Conservation (phyloP, 2,113 vertebrate species). For the Ptyas mucosa region DNA sequence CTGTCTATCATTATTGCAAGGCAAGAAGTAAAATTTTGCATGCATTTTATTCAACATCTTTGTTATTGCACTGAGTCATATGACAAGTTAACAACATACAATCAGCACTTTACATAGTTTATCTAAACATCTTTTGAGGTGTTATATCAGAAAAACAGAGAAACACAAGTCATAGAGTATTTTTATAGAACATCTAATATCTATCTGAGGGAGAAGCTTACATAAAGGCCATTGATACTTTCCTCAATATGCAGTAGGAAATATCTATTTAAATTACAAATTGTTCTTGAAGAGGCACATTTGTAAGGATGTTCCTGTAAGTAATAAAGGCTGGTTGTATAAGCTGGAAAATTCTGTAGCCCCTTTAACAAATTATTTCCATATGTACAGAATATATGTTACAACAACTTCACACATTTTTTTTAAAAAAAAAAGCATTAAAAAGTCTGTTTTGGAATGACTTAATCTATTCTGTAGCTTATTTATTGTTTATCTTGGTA, state of each 20-base stretch:
- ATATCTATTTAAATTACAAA: constrained; percentile 47
- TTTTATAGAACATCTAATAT: constrained; percentile 56
- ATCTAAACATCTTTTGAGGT: constrained; percentile 73
- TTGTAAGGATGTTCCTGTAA: constrained; percentile 31
- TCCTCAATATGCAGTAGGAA: constrained; percentile 44
- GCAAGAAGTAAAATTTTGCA: constrained; percentile 41
- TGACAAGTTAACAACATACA: constrained; percentile 71
- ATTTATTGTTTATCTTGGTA: constrained; percentile 91
- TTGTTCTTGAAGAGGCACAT: constrained; percentile 32
- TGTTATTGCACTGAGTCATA: constrained; percentile 81
- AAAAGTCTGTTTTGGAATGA: constrained; percentile 35
- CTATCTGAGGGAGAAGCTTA: constrained; percentile 41
- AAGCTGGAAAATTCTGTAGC: constrained; percentile 15
- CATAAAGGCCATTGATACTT: constrained; percentile 44
- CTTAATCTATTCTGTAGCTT: constrained; percentile 70
- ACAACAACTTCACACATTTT: constrained; percentile 42
- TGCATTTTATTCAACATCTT: constrained; percentile 70
- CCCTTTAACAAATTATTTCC: neutral
- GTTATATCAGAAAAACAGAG: constrained; percentile 71
- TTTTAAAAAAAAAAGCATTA: constrained; percentile 38
- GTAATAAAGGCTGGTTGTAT: constrained; percentile 17
- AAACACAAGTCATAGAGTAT: constrained; percentile 43
- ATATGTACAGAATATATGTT: constrained; percentile 30
- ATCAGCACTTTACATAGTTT: constrained; percentile 78
- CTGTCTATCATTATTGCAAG: constrained; percentile 55